A percentile compares a stretch with the other conserved stretches of the same genome.
Evolutionary conservation across 2,797 vertebrate species (phyloP).

Genomic region (Argya squamiceps): DNA sequence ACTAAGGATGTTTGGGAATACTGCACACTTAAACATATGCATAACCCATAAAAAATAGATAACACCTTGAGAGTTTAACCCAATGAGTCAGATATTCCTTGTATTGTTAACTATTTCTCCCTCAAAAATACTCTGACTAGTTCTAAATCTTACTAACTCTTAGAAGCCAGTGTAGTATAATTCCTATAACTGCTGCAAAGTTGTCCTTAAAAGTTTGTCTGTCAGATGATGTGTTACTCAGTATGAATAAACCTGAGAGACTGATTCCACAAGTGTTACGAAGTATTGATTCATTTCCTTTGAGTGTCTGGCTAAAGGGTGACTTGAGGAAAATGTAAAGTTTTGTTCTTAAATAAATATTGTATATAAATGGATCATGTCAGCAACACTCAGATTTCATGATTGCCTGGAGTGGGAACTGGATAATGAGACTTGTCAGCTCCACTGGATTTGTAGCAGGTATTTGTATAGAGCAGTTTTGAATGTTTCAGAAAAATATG

Average conservation of each 20-base stretch:
- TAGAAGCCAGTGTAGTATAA: neutral
- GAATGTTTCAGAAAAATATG: conserved; percentile 17
- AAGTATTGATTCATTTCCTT: conserved; percentile 63
- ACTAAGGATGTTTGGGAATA: neutral
- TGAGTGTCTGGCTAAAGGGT: conserved; percentile 32
- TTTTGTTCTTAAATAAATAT: conserved; percentile 66
- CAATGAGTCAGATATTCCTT: neutral
- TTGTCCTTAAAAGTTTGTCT: conserved; percentile 21
- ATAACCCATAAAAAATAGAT: neutral
- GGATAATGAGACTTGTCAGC: conserved; percentile 48
- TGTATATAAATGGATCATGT: conserved; percentile 63
- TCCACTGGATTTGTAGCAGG: conserved; percentile 33
- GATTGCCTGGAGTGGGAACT: conserved; percentile 30
- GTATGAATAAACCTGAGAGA: conserved; percentile 43
- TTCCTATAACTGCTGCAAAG: conserved; percentile 9
- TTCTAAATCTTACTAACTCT: neutral
- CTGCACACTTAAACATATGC: neutral
- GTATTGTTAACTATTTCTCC: neutral
- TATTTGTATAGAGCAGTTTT: conserved; percentile 25
- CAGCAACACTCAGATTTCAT: conserved; percentile 62
- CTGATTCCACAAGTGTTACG: conserved; percentile 25
- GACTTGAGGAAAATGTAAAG: conserved; percentile 48
- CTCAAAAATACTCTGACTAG: neutral
- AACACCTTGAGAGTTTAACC: neutral
- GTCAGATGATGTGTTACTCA: conserved; percentile 23